Evolutionary conservation across 2,888 invertebrate species (phyloP).

Genomic region (Xestobium rufovillosum): DNA sequence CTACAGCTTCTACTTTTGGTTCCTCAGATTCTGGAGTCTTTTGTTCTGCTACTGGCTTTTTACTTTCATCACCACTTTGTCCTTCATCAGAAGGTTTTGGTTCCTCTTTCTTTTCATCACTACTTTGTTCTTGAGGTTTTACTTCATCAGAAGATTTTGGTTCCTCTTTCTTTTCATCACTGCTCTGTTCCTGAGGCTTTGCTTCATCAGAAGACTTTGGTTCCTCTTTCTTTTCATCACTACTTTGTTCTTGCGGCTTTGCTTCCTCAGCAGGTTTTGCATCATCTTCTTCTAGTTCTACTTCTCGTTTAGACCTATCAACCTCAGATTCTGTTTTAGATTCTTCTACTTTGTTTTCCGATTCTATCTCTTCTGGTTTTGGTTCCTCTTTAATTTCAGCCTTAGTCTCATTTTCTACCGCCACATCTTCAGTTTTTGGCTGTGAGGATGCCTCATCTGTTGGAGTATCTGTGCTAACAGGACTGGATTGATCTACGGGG

Average conservation of each 20-base stretch:
- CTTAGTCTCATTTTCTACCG: conserved; percentile 5
- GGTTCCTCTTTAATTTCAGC: conserved; percentile 7
- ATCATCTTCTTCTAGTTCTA: conserved; percentile 10
- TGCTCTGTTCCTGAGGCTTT: neutral
- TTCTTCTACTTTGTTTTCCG: conserved; percentile 2
- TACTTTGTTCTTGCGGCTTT: conserved; percentile 6
- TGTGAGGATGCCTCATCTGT: too few species aligned
- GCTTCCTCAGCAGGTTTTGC: conserved; percentile 13
- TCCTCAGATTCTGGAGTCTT: conserved; percentile 8
- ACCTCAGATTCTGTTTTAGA: conserved; percentile 11
- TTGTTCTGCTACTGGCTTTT: too few species aligned
- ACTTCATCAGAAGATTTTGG: too few species aligned
- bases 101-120: too few species aligned
- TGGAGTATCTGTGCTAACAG: too few species aligned
- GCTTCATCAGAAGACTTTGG: conserved; percentile 2
- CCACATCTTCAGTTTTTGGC: too few species aligned
- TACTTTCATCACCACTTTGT: too few species aligned
- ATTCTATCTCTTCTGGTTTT: neutral
- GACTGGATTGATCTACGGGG: too few species aligned
- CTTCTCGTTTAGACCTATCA: conserved; percentile 15
- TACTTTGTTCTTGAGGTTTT: neutral
- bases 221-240: neutral
- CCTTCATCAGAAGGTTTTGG: too few species aligned
- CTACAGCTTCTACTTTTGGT: conserved; percentile 9
- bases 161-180: conserved; percentile 4